Evolutionary conservation across 2,888 invertebrate genomes (phyloP).

Genomic region (Xanthorhoe spadicearia): DNA sequence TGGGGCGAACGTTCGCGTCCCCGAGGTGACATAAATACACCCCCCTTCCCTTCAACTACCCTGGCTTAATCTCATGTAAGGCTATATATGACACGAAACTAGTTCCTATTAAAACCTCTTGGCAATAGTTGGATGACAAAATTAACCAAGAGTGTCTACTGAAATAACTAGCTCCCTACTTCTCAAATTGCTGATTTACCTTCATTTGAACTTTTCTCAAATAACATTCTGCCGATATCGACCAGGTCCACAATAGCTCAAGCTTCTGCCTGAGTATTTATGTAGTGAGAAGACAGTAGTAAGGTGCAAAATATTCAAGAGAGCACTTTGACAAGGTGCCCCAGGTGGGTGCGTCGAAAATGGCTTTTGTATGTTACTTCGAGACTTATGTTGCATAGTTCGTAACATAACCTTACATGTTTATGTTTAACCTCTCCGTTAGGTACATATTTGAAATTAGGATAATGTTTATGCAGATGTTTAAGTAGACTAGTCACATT

Average conservation of each 20-base stretch:
- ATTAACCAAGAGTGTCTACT: conserved; percentile 44
- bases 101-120: conserved; percentile 71
- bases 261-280: conserved; percentile 22
- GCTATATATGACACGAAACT: conserved; percentile 71
- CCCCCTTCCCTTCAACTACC: conserved; percentile 71
- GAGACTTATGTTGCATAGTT: conserved; percentile 49
- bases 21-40: conserved; percentile 84
- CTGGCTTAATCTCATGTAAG: conserved; percentile 82
- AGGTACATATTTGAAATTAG: conserved; percentile 1
- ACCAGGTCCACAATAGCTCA: conserved; percentile 15
- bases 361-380: conserved; percentile 69
- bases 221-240: not conserved
- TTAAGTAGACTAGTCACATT: conserved; percentile 7
- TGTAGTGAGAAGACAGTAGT: conserved; percentile 37
- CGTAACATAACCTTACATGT: conserved; percentile 44
- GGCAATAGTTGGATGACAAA: conserved; percentile 56
- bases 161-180: not conserved
- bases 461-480: not conserved
- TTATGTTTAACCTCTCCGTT: conserved; percentile 36
- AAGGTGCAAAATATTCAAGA: conserved; percentile 43
- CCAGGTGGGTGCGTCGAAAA: conserved; percentile 68
- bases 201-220: not conserved
- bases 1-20: conserved; percentile 81
- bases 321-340: conserved; percentile 48
- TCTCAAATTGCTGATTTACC: not conserved